Evolutionary conservation across 2,113 vertebrate species (phyloP), one percentile per base, ranked within the genome.

Genomic region (Cygnus buccinator): DNA sequence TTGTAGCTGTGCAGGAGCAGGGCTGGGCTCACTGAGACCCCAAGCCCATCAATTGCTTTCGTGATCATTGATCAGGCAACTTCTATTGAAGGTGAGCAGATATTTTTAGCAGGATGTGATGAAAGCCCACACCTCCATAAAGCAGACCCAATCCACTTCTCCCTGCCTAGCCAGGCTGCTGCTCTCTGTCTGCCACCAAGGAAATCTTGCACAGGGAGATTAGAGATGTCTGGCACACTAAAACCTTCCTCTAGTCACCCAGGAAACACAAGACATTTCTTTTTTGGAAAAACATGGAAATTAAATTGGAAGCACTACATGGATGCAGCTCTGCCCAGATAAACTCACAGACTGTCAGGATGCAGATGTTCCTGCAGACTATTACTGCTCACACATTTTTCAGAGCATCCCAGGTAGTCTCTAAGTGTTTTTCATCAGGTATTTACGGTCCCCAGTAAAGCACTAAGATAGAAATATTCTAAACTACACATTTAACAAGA

Each of bases 321-420:
- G 82, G 76, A 11, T 75, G 72, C 82, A 57, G 75, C 75, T 90
- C 72, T 94, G 52, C 93, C 79, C 93, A 52, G 88, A 80, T 84
- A 75, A 95, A 90, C 85, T 82, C 93, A 23, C 93, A 80, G 72
- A 13, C 81, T 80, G 94, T 90, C 94, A 92, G 90, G 57, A 55
- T 88, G 95, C 92, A 96, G 94, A 90, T 95, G 83, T 94, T 96
- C 75, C 87, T 76, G 62, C 4, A 54, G 44, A 62, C 92, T 86
- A 25, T 43, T 92, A 55, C 52, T 14, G 52, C 67, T 91, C 75
- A 22, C 31, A 3, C 11, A 75, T 25, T 55, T 94, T 76, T 85
- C 67, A 67, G 87, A 94, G 79, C 75, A 94, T 83, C 75, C 59
- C 93, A 91, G 72, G 44, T 26, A 96, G 55, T 39, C 68, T 86